Base-by-base conservation (phyloP, 2,888 invertebrate species). In the Drosophila mettleri region DNA sequence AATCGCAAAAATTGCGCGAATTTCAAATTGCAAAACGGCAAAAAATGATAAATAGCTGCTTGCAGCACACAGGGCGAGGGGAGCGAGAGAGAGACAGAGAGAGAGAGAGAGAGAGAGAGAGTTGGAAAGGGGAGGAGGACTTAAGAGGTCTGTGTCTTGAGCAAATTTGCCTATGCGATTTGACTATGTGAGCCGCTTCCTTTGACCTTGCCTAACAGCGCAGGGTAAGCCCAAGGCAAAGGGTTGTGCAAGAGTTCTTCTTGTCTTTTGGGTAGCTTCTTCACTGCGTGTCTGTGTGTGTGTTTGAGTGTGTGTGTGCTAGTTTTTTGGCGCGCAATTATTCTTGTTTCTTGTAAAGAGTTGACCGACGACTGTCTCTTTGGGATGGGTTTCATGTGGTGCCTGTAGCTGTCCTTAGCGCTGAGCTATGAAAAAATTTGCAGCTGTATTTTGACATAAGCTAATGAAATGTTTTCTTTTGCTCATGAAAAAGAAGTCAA, bases 281-380 rank as follows among this genome's bases (percentile, higher is more conserved):
- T 86, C 73, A 72, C 46, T 68, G 51, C 5, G 22, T 39, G 20
- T 29, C 7, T 61, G 24, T 39, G 31, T 43, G 10, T 22, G 46
- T 51, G 18, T 45, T 8, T 57, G 34, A 64, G 22, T 16, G 34
- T 36, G 36, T 27, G 27, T 52, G 52, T 67, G 29, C 31, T 60
- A 58, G 51, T 54, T 88, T 89, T 89, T 88, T 88, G 89, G 90
- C 88, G 90, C 88, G 90, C 78, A 89, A 83, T 71, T 82, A 60
- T 74, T 61, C 53, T 45, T 49, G 52, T 60, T 46, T 59, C 31
- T 58, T 53, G 66, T 70, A 88, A 88, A 43, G 80, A 84, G 81
- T 72, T 84, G 88, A 80, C 86, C 88, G 86, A 74, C 61, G 74
- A 74, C 61, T 68, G 71, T 65, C 79, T 53, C 54, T 4, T 45